Base-by-base conservation (phyloP, 2,113 vertebrate genomes). In the Microcebus jonahi region DNA sequence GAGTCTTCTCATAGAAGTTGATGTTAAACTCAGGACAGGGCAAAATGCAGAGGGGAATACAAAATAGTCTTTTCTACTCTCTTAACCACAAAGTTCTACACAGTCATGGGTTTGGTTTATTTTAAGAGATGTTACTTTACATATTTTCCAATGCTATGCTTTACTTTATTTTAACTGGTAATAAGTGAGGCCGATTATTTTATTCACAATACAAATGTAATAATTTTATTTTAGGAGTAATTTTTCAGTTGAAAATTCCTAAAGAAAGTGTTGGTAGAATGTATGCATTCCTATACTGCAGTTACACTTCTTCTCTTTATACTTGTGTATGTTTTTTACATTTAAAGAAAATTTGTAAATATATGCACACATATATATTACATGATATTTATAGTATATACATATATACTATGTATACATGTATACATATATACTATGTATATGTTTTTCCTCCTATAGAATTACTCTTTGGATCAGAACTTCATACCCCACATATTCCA, bases 191-290 rank as follows among this genome's bases (percentile, higher is more conserved):
- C 55, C 81, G 23, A 67, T 73, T 23, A 67, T 71, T 36, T 88
- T 42, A 61, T 86, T 86, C 29, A 71, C 57, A 88, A 79, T 79
- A 93, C 18, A 67, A 45, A 83, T 73, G 50, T 57, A 75, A 18
- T 88, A 48, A 81, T 75, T 86, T 92, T 87, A 55, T 29, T 59
- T 90, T 90, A 94, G n/a, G 59, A 55, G 13, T 42, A n/a, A 14
- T 17, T 90, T 92, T 96, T 94, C 8, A 50, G 2, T 75, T 95
- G 31, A 89, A 86, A 92, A 80, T 7, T 85, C 45, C 39, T 80
- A 65, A 71, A 65, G n/a, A 82, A 93, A 85, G 42, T 92, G n/a
- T 59, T 82, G 31, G 39, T 79, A 59, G 55, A 77, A 87, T 90
- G 27, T 59, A 11, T 96, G 6, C 14, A n/a, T 73, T 80, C n/a